These are phyloP conservation scores for Notodonta dromedarius DNA, from an alignment of 2,888 invertebrate genomes.

Conservation along the genomic window DNA sequence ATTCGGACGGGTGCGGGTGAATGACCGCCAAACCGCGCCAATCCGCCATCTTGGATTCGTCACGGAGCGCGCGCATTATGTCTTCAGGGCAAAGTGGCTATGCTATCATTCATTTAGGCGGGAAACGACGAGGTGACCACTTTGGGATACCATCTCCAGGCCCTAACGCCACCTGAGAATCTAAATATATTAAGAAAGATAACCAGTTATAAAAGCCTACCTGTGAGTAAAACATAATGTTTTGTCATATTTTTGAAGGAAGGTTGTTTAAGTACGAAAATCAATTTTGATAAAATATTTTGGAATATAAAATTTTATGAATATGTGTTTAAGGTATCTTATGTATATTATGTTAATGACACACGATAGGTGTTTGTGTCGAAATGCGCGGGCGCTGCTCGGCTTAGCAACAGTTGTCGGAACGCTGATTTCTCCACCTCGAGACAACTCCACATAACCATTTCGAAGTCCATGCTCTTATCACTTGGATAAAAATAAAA, in stretches of 20 bases:
- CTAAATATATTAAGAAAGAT: too few relatives aligned
- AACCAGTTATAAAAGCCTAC: too few relatives aligned
- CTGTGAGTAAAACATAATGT: too few relatives aligned
- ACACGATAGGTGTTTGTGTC: too few relatives aligned
- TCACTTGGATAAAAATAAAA: slow-evolving; percentile 13
- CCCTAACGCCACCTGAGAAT: too few relatives aligned
- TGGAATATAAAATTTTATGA: too few relatives aligned
- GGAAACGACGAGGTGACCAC: background rate
- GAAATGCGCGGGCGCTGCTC: slow-evolving; percentile 5
- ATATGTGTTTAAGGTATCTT: too few relatives aligned
- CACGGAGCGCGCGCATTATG: slow-evolving; percentile 77
- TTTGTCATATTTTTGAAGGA: too few relatives aligned
- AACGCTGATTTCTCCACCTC: slow-evolving; percentile 23
- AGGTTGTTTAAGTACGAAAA: too few relatives aligned
- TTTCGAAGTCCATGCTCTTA: slow-evolving; percentile 21
- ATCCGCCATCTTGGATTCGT: slow-evolving; percentile 80
- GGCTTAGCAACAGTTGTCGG: slow-evolving; percentile 31
- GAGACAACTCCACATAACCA: slow-evolving; percentile 16
- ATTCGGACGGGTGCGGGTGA: slow-evolving; percentile 69
- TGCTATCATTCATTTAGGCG: slow-evolving; percentile 36
- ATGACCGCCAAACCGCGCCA: slow-evolving; percentile 80
- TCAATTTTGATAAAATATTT: too few relatives aligned
- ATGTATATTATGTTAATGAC: too few relatives aligned
- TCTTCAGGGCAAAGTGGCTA: slow-evolving; percentile 61
- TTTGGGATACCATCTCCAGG: too few relatives aligned